These are phyloP conservation scores for Pemphigus obesinymphae DNA, from an alignment of 1,140 invertebrate species.

Conservation along the genomic window DNA sequence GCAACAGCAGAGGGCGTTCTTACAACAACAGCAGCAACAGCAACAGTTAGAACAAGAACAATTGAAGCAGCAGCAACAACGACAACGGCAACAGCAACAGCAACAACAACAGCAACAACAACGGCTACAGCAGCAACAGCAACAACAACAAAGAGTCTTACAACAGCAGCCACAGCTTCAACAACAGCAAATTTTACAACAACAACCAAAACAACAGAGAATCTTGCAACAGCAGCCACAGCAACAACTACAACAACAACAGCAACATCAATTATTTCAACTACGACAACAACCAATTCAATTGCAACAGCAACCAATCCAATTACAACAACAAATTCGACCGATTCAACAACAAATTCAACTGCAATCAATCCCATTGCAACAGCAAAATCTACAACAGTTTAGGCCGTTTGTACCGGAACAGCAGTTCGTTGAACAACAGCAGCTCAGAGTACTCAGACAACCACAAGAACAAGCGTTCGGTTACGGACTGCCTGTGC, in stretches of 20 bases:
- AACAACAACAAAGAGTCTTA: slow-evolving; percentile 47
- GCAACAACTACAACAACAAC: slow-evolving; percentile 45
- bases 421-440: slow-evolving; percentile 59
- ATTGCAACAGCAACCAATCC: slow-evolving; percentile 36
- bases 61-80: neutral
- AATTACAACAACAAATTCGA: neutral
- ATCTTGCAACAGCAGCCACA: slow-evolving; percentile 46
- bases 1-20: neutral
- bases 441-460: slow-evolving; percentile 52
- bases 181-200: slow-evolving; percentile 49
- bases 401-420: slow-evolving; percentile 42
- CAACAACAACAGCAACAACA: slow-evolving; percentile 47
- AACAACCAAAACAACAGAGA: slow-evolving; percentile 53
- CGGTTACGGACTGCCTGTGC: slow-evolving; percentile 52
- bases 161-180: neutral
- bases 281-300: slow-evolving; percentile 45
- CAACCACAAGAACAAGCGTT: slow-evolving; percentile 59
- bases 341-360: neutral
- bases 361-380: slow-evolving; percentile 50
- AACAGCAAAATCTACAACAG: too few species aligned
- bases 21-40: neutral
- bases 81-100: neutral
- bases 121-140: slow-evolving; percentile 53
- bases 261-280: slow-evolving; percentile 27
- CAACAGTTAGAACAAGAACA: neutral